Base-by-base conservation (phyloP, 2,797 vertebrate species). In the Microcaecilia unicolor region DNA sequence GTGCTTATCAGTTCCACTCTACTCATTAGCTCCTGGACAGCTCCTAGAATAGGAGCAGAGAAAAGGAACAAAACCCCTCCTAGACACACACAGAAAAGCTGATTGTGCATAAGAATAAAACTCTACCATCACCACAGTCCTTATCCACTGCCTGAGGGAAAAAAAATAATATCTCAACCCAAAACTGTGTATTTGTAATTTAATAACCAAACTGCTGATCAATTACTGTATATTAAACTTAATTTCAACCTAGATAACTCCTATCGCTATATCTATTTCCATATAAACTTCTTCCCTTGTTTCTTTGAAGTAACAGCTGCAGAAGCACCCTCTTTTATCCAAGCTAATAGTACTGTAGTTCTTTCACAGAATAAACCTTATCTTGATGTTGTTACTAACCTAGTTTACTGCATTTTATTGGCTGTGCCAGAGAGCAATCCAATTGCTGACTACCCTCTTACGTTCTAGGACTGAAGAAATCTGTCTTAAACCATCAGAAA, bases 331-430 rank as follows among this genome's bases (percentile, higher is more conserved):
- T 13, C 23, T 23, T 9, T 5, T 5, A 4, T 23, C 13, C 6
- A 13, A 9, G 0, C 2, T 25, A n/a, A 3, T 15, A n/a, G n/a
- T n/a, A n/a, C 25, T 25, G 3, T 9, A 4, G 4, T 6, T 25
- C 15, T 26, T 15, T 6, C 13, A 25, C n/a, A n/a, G n/a, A n/a
- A n/a, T 6, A 8, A 8, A n/a, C 22, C 22, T 24, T 22, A n/a
- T 5, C 8, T 4, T 9, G 9, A 3, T 15, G 25, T 6, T 9
- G 2, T 2, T 4, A 5, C 25, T 4, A 25, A 25, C 14, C 3
- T 14, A 9, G 25, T 15, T 14, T 10, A 8, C 9, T 25, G 13
- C 1, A 24, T 5, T 4, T 13, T 25, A 24, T 3, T 4, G 12
- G 8, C 13, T 23, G 23, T 14, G 24, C 8, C 13, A 14, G 25